phyloP scores from a whole-genome alignment of 92 coral and sea anemone genomes.

The Phenganax stokvisi region DNA sequence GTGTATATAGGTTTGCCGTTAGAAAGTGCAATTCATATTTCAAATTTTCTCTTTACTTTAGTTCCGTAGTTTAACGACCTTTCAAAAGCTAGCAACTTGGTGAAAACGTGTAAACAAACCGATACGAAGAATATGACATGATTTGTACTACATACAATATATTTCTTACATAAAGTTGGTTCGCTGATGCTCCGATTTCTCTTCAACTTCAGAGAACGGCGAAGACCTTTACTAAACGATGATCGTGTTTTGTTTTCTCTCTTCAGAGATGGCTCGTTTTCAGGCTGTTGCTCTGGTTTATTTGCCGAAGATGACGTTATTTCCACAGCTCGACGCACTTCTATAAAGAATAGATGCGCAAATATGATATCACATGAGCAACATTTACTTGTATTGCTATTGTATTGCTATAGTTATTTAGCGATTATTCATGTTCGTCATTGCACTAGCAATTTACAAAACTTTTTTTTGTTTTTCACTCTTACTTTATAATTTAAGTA shows the following conservation, averaged over 20 bases:
- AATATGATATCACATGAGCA: not conserved
- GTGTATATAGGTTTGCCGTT: not conserved
- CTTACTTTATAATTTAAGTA: too few species aligned
- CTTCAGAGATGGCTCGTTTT: conserved; percentile 13
- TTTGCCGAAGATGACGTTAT: not conserved
- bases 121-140: not conserved
- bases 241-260: conserved; percentile 44
- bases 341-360: not conserved
- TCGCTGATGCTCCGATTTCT: conserved; percentile 86
- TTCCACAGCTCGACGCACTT: not conserved
- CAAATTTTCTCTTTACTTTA: not conserved
- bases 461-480: too few species aligned
- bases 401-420: too few species aligned
- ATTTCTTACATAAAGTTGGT: conserved; percentile 72
- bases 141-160: not conserved
- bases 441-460: too few species aligned
- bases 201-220: conserved; percentile 53
- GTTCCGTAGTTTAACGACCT: not conserved
- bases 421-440: too few species aligned
- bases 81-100: not conserved
- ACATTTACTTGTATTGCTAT: too few species aligned
- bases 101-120: not conserved
- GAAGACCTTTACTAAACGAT: conserved; percentile 80
- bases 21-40: not conserved
- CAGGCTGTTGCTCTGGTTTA: not conserved